Evolutionary conservation across 2,113 vertebrate species (phyloP), one percentile per base, ranked within the genome.

Genomic region (Pomatorhinus ruficollis): DNA sequence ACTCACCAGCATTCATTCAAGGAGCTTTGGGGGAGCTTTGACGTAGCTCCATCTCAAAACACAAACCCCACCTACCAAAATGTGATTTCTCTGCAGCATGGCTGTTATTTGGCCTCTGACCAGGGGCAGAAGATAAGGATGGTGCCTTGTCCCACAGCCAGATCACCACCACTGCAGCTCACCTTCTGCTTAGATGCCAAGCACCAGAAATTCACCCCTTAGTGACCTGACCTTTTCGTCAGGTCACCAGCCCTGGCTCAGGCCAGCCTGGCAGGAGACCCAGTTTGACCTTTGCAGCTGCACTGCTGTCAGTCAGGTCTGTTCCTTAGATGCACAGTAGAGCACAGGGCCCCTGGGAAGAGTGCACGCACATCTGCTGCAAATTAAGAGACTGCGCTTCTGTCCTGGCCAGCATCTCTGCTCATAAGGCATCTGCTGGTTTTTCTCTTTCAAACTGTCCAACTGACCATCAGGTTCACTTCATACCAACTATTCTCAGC

Each of bases 281-380:
- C 19, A 17, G 2, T 77, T 20, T 11, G 14, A 44, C 42, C 50
- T 47, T 79, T 52, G 31, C 28, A 75, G 37, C 31, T 52, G 20
- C 2, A 2, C 24, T 37, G 1, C 23, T 40, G 24, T 13, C 2
- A 2, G 37, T 33, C 72, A 64, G 15, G 9, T 24, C 78, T 24
- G 2, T 11, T 35, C 53, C 50, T 66, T 5, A 20, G 1, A 19
- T 3, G 11, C n/a, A 31, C 2, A 9, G 24, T 2, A 72, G 53
- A 68, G 53, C 50, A 47, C 76, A 37, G 1, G 6, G 27, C 22
- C 39, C 23, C 37, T 40, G 40, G 27, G 24, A 54, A 54, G 20
- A 69, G 30, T 3, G n/a, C n/a, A 3, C 0, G 0, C 21, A 45
- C 27, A 15, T 4, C 23, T 90, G 70, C 78, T 50, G 69, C 59